These are phyloP conservation scores for Hoplias malabaricus DNA, from an alignment of 2,113 vertebrate species.

Conservation along the genomic window DNA sequence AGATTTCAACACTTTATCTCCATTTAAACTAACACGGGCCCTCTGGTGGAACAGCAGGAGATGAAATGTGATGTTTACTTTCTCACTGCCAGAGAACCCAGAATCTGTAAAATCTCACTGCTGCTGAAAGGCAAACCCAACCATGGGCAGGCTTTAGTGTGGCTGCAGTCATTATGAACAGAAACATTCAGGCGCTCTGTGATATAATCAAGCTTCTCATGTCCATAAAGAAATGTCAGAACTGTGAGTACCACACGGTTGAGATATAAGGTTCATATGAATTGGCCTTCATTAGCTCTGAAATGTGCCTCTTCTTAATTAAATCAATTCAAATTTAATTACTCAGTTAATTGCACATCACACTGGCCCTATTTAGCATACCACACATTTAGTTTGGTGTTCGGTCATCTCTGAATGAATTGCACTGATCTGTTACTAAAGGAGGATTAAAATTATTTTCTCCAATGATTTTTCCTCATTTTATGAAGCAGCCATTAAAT, in stretches of 20 bases:
- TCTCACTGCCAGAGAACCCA: background rate
- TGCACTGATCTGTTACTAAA: constrained; percentile 13
- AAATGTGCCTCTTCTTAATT: constrained; percentile 12
- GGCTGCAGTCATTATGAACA: background rate
- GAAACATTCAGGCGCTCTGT: background rate
- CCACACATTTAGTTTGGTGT: constrained; percentile 9
- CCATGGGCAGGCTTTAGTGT: background rate
- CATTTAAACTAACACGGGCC: background rate
- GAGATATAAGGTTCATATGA: constrained; percentile 2
- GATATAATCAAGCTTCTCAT: background rate
- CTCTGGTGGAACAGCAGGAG: constrained; percentile 4
- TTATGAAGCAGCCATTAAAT: too few relatives aligned
- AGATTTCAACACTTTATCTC: constrained; percentile 19
- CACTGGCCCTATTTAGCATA: constrained; percentile 33
- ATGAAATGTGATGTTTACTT: constrained; percentile 16
- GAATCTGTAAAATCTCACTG: background rate
- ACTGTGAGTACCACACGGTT: background rate
- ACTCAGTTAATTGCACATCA: background rate
- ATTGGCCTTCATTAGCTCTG: background rate
- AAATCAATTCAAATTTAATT: constrained; percentile 31
- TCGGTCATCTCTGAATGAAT: background rate
- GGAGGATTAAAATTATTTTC: too few relatives aligned
- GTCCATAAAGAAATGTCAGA: constrained; percentile 8
- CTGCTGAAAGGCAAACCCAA: background rate
- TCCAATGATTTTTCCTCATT: too few relatives aligned